phyloP scores from a whole-genome alignment of 2,113 vertebrate species.

The Aramus guarauna region DNA sequence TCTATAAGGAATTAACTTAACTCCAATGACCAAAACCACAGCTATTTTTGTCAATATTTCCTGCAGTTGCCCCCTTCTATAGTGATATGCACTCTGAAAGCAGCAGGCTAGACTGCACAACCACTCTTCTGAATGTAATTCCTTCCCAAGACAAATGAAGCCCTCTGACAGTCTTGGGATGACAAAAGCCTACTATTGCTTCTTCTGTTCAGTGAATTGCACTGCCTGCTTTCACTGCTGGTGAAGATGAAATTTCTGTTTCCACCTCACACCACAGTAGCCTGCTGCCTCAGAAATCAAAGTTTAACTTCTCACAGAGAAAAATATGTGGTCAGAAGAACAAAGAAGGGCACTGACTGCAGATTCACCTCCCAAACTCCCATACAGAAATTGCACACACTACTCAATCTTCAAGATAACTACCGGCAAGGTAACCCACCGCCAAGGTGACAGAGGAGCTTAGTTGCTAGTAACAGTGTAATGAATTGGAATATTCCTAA shows the following conservation, averaged over 20 bases:
- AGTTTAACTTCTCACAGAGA: neutral
- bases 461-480: accelerated
- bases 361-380: neutral
- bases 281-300: neutral
- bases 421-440: neutral
- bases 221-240: neutral
- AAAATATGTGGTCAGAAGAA: neutral
- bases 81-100: accelerated
- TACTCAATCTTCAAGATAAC: neutral
- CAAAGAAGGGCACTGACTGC: neutral
- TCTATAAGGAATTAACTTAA: neutral
- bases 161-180: neutral
- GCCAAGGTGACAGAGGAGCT: neutral
- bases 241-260: neutral
- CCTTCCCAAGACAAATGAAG: neutral
- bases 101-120: neutral
- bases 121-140: neutral
- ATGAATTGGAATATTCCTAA: neutral
- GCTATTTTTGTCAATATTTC: neutral
- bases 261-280: neutral
- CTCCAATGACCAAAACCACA: neutral
- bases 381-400: neutral
- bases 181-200: neutral
- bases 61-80: neutral
- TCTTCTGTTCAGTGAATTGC: neutral